Percentiles rank a stretch among this genome's conserved stretches.
phyloP scores from a whole-genome alignment of 2,113 vertebrate genomes.

The Vombatus ursinus region DNA sequence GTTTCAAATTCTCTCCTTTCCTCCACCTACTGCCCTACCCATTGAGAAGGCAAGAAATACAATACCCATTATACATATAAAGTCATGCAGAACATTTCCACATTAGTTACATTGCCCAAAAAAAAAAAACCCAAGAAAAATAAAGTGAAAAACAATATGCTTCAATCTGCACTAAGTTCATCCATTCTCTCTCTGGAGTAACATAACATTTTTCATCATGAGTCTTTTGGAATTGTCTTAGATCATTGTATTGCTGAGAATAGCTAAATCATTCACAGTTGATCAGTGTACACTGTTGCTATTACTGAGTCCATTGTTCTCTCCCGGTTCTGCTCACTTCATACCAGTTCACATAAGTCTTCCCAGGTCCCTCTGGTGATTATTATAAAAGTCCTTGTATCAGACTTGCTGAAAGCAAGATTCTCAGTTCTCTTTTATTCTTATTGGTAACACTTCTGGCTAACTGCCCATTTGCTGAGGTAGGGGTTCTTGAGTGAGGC shows the following conservation, averaged over 20 bases:
- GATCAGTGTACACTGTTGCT: not conserved
- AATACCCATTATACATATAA: not conserved
- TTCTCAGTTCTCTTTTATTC: not conserved
- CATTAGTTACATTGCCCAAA: not conserved
- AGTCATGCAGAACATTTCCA: not conserved
- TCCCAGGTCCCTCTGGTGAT: no score
- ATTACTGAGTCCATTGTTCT: not conserved
- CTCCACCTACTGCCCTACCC: not conserved
- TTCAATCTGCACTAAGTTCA: not conserved
- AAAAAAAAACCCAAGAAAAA: not conserved
- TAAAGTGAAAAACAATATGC: not conserved
- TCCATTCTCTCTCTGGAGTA: not conserved
- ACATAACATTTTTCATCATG: not conserved
- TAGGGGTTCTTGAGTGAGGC: not conserved
- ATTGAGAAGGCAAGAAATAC: not conserved
- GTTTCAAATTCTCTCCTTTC: not conserved
- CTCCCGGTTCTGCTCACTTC: not conserved
- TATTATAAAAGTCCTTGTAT: not conserved
- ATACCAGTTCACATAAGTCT: not conserved
- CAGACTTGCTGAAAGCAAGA: not conserved
- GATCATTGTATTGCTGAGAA: not conserved
- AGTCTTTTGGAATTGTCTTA: not conserved
- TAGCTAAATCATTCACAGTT: not conserved
- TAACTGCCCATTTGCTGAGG: not conserved
- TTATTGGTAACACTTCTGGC: not conserved